phyloP scores from a whole-genome alignment of 2,113 vertebrate species.

The Lampris incognitus region DNA sequence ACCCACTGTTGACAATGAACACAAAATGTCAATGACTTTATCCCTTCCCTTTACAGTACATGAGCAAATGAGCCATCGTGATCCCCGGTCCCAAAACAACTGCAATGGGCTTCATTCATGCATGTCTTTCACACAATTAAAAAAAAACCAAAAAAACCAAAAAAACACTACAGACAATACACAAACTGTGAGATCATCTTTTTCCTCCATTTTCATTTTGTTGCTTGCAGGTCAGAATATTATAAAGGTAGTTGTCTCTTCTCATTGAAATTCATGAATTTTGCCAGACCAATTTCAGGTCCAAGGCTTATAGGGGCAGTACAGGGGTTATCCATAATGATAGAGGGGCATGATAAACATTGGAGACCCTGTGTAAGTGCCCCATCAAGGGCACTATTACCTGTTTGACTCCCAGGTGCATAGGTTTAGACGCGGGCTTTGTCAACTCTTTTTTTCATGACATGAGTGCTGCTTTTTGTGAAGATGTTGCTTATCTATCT shows the following conservation, averaged over 20 bases:
- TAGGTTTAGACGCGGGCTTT: slow-evolving; percentile 2
- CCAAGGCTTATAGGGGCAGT: not conserved
- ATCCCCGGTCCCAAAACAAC: slow-evolving; percentile 1
- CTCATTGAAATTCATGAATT: slow-evolving; percentile 27
- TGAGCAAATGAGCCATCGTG: slow-evolving; percentile 13
- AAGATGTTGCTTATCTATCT: not conserved
- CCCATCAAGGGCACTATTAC: not conserved
- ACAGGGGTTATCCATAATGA: not conserved
- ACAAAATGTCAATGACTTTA: slow-evolving; percentile 28
- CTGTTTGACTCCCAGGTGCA: not conserved
- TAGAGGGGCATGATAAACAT: not conserved
- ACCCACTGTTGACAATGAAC: slow-evolving; percentile 11
- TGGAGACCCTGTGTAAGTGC: not conserved
- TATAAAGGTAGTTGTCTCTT: not conserved
- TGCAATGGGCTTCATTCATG: slow-evolving; percentile 20
- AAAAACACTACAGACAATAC: not conserved
- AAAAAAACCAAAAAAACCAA: not conserved
- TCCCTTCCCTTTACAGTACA: slow-evolving; percentile 36
- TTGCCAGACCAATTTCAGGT: slow-evolving; percentile 10
- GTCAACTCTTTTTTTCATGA: slow-evolving; percentile 1
- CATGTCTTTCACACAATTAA: not conserved
- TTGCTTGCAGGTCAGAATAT: not conserved
- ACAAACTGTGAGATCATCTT: no score
- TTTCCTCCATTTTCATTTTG: no score
- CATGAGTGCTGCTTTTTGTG: not conserved